phyloP scores from a whole-genome alignment of 2,888 invertebrate genomes.

The Eupithecia tripunctaria region DNA sequence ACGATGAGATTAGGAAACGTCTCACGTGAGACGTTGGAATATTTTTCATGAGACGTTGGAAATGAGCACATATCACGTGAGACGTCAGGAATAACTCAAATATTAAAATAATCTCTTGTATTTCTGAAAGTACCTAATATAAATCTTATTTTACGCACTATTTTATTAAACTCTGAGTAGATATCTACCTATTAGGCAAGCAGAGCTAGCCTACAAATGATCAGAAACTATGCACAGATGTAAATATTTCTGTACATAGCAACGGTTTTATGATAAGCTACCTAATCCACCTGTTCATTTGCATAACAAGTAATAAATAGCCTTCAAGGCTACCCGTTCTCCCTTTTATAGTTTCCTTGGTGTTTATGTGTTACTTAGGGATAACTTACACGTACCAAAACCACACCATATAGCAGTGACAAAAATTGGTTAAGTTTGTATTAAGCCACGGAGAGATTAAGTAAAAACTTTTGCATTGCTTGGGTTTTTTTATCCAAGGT shows the following conservation, averaged over 20 bases:
- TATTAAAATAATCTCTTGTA: no score
- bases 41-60: no score
- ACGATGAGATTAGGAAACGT: no score
- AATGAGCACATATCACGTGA: no score
- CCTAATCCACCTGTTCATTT: constrained; percentile 47
- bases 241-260: constrained; percentile 17
- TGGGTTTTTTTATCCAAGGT: no score
- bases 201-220: constrained; percentile 1
- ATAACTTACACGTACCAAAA: not conserved
- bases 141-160: not conserved
- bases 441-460: no score
- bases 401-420: no score
- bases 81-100: no score
- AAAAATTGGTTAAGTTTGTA: not conserved
- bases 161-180: not conserved
- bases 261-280: constrained; percentile 35
- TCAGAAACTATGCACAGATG: constrained; percentile 15
- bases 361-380: not conserved
- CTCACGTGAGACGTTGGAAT: no score
- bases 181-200: not conserved
- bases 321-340: constrained; percentile 60
- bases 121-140: not conserved
- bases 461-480: no score
- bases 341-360: constrained; percentile 35
- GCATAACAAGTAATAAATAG: constrained; percentile 46